A percentile compares a stretch with the other conserved stretches of the same genome.
phyloP scores from a whole-genome alignment of 1,140 invertebrate genomes.

The Cheumatopsyche charites region DNA sequence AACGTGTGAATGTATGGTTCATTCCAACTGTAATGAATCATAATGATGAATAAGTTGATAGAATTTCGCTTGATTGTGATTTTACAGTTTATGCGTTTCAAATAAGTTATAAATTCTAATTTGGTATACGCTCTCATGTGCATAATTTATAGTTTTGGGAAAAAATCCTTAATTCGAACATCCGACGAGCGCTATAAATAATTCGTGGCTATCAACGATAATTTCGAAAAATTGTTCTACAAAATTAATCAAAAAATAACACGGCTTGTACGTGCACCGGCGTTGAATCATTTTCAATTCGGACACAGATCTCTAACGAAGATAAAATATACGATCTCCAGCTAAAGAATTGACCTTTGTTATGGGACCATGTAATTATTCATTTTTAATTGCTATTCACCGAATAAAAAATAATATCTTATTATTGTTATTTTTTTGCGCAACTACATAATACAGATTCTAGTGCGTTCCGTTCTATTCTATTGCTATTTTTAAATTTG shows the following conservation, averaged over 20 bases:
- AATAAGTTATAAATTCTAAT: slow-evolving; percentile 16
- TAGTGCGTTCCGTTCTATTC: too few species aligned
- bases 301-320: slow-evolving; percentile 14
- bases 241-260: slow-evolving; percentile 11
- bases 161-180: too few species aligned
- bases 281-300: slow-evolving; percentile 9
- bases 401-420: background rate
- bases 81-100: background rate
- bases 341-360: slow-evolving; percentile 22
- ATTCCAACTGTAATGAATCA: too few species aligned
- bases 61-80: too few species aligned
- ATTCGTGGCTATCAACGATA: slow-evolving; percentile 11
- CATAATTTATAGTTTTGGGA: too few species aligned
- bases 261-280: background rate
- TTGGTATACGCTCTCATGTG: background rate
- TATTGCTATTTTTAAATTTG: too few species aligned
- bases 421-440: slow-evolving; percentile 2
- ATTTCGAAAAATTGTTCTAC: background rate
- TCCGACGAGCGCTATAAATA: slow-evolving; percentile 6
- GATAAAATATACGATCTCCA: slow-evolving; percentile 16
- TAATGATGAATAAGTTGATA: too few species aligned
- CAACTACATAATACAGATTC: background rate
- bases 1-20: too few species aligned
- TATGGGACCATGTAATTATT: slow-evolving; percentile 3
- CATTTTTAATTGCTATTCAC: slow-evolving; percentile 32